phyloP scores from a whole-genome alignment of 2,797 vertebrate genomes.

The Pogoniulus pusillus region DNA sequence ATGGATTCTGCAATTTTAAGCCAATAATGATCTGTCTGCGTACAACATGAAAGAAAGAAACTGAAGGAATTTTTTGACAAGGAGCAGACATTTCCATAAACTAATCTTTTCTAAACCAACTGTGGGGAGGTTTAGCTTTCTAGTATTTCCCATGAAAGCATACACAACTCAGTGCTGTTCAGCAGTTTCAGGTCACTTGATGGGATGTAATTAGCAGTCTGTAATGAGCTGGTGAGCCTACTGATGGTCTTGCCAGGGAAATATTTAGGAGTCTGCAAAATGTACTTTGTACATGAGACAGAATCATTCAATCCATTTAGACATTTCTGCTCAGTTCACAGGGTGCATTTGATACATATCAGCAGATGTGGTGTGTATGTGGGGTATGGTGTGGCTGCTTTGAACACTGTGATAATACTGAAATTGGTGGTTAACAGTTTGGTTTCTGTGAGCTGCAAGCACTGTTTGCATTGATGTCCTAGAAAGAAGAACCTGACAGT shows the following conservation, averaged over 20 bases:
- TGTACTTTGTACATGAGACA: neutral
- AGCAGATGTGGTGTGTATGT: neutral
- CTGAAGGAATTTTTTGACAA: conserved; percentile 61
- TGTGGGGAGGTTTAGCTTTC: conserved; percentile 32
- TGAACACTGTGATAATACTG: neutral
- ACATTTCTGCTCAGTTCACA: neutral
- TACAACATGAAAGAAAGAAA: conserved; percentile 53
- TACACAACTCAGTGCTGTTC: neutral
- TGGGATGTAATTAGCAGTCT: conserved; percentile 28
- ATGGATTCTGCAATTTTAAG: conserved; percentile 55
- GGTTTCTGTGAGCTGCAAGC: conserved; percentile 76
- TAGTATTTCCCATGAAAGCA: conserved; percentile 22
- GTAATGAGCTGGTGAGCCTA: neutral
- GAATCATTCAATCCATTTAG: neutral
- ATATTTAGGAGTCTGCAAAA: conserved; percentile 27
- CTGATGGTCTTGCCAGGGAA: neutral
- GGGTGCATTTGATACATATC: neutral
- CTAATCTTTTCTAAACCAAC: conserved; percentile 35
- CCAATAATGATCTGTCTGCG: conserved; percentile 30
- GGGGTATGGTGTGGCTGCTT: neutral
- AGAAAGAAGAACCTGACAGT: conserved; percentile 72
- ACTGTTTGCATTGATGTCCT: conserved; percentile 78
- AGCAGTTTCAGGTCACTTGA: conserved; percentile 36
- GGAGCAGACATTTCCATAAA: conserved; percentile 32
- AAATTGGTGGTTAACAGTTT: conserved; percentile 67